A percentile compares a stretch with the other conserved stretches of the same genome.
These are phyloP conservation scores for Meganola albula DNA, from an alignment of 2,888 invertebrate genomes.

Conservation along the genomic window DNA sequence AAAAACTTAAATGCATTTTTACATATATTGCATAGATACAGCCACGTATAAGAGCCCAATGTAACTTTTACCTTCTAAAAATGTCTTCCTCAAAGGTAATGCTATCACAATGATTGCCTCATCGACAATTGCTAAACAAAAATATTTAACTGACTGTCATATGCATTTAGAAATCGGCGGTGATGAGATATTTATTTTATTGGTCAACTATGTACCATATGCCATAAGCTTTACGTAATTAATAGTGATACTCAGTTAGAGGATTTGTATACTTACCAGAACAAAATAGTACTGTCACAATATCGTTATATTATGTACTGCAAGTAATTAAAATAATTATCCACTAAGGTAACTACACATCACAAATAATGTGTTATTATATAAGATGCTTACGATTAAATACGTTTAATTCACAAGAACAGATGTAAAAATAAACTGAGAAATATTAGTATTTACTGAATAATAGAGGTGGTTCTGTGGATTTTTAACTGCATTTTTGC, in stretches of 20 bases:
- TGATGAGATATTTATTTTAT: slow-evolving; percentile 54
- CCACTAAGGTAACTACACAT: no score
- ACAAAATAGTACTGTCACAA: slow-evolving; percentile 63
- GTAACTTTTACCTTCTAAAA: no score
- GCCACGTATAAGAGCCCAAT: no score
- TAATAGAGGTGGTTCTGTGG: neutral
- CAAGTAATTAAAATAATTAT: no score
- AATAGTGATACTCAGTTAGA: slow-evolving; percentile 66
- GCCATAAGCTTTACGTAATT: slow-evolving; percentile 65
- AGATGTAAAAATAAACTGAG: neutral
- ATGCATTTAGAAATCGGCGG: slow-evolving; percentile 68
- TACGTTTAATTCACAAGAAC: no score
- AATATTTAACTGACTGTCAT: slow-evolving; percentile 53
- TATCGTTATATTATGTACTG: slow-evolving; percentile 43
- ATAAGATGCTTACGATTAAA: slow-evolving; percentile 6
- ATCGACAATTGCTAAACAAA: slow-evolving; percentile 26
- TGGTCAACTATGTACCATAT: slow-evolving; percentile 39
- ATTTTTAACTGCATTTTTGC: neutral
- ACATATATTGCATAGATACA: no score
- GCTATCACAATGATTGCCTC: slow-evolving; percentile 60
- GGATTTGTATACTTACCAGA: slow-evolving; percentile 46
- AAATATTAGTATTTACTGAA: neutral
- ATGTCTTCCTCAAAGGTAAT: slow-evolving; percentile 40
- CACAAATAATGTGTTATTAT: slow-evolving; percentile 3
- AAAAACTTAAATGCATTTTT: no score